Evolutionary conservation across 2,797 vertebrate species (phyloP), one percentile per base, ranked within the genome.

Genomic region (Monodelphis domestica): DNA sequence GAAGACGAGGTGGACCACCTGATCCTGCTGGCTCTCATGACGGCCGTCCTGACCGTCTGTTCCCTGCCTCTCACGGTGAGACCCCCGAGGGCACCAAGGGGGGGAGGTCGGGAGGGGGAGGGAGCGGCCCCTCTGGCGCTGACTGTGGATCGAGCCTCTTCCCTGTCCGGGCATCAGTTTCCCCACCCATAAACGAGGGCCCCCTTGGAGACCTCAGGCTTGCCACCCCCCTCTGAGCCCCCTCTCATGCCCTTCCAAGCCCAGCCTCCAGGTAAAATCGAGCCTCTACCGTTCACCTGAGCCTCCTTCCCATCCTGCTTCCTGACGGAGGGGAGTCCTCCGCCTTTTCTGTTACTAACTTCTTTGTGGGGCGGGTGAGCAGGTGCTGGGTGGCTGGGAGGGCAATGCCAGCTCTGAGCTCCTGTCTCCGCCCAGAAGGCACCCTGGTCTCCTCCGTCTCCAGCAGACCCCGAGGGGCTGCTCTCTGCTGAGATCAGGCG

Each of bases 1-100:
- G 99, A 99, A 57, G 99, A 99, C 14, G 99, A 99, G 95, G 96
- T 99, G 91, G 99, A 99, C 95, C 98, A 99, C 95, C 97, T 99
- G 93, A 97, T 99, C 92, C 98, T 99, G 92, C 97, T 99, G 98
- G 99, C 98, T 0, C 98, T 99, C 96, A 99, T 99, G 98, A 99
- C 99, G 0, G 92, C 98, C 96, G 98, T 99, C 98, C 99, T 99
- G 70, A 98, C 98, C 6, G 98, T 99, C 95, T 99, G 99, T 97
- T 99, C 99, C 0, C 97, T 99, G 96, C 99, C 99, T 0, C 99
- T 99, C 70, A 99, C 99, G 30, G 99, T 99, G 96, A 96, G 97
- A 95, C 5, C 29, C 2, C 38, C 2, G 0, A 0, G 29, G 14
- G 0, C 38, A 84, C n/a, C n/a, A n/a, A n/a, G n/a, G n/a, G n/a